A percentile compares a stretch with the other conserved stretches of the same genome.
Evolutionary conservation across 2,113 vertebrate species (phyloP).

Genomic region (Hucho hucho): DNA sequence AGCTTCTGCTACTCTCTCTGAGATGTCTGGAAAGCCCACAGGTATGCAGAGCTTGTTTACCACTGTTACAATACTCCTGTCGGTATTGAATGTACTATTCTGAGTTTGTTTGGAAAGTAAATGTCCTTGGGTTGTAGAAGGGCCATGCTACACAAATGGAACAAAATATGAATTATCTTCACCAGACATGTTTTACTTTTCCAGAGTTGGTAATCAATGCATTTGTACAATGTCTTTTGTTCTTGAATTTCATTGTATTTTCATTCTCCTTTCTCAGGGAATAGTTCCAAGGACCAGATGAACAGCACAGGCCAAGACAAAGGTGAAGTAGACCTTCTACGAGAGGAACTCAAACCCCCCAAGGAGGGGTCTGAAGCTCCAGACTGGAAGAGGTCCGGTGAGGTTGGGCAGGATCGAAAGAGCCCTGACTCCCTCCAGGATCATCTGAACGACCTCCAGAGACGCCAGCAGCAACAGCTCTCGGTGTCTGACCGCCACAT

Average conservation of each 20-base stretch:
- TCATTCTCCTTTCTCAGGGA: conserved; percentile 73
- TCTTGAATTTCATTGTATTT: not conserved
- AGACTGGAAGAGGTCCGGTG: conserved; percentile 89
- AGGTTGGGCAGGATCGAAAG: conserved; percentile 80
- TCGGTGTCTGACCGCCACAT: conserved; percentile 97
- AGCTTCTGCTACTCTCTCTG: conserved; percentile 75
- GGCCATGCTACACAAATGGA: not conserved
- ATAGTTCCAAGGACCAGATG: conserved; percentile 84
- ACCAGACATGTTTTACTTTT: not conserved
- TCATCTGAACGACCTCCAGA: conserved; percentile 88
- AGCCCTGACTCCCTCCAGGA: conserved; percentile 83
- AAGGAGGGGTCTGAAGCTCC: conserved; percentile 86
- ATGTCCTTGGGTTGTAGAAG: not conserved
- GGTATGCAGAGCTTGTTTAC: conserved; percentile 68
- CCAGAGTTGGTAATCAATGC: too few species aligned
- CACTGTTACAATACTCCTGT: not conserved
- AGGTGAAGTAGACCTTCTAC: conserved; percentile 83
- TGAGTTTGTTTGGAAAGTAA: not conserved
- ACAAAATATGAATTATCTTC: not conserved
- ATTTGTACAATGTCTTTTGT: not conserved
- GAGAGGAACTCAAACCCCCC: conserved; percentile 86
- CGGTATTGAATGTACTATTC: conserved; percentile 9
- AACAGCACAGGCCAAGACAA: conserved; percentile 76
- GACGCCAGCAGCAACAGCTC: conserved; percentile 85
- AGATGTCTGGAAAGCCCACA: conserved; percentile 84